Base-by-base conservation (phyloP, 1,140 invertebrate species). In the Ceratoteleas bidentatus region DNA sequence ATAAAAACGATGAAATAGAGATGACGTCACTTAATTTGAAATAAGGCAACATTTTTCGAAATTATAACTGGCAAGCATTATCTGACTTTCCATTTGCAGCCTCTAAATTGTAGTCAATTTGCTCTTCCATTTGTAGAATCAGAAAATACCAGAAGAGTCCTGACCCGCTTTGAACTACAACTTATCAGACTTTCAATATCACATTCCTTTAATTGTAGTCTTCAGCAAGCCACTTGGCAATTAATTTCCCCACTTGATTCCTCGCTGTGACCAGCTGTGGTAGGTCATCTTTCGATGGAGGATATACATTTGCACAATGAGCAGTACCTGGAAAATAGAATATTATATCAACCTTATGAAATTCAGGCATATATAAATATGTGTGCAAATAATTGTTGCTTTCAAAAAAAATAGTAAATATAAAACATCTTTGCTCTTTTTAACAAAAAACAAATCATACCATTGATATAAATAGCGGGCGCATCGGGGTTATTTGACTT, bases 261-360 rank as follows among this genome's bases (percentile, higher is more conserved):
- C 95, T 93, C 0, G 95, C 95, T 58, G 90, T 88, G 11, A 92
- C 92, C 38, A 96, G 87, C 62, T 94, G 90, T 0, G 93, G 93
- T 13, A 92, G 86, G 91, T 96, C 95, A 3, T 90, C 87, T 11
- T 92, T 89, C n/a, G 92, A 90, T 16, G 93, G 85, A 49, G 95
- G 95, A 87, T 96, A 96, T 94, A 96, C 95, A 75, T 96, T 95
- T 0, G 95, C 95, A 87, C 95, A 96, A 87, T 96, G 96, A 6
- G 96, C 95, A 57, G 95, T 96, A 49, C 95, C 95, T 96, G 57
- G 61, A 84, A 77, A n/a, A n/a, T n/a, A n/a, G n/a, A n/a, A n/a
- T n/a, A n/a, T n/a, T n/a, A n/a, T n/a, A n/a, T n/a, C n/a, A n/a
- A n/a, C n/a, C n/a, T n/a, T n/a, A n/a, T n/a, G n/a, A n/a, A n/a